Base-by-base conservation (phyloP, 2,888 invertebrate species). In the Eristalis pertinax region DNA sequence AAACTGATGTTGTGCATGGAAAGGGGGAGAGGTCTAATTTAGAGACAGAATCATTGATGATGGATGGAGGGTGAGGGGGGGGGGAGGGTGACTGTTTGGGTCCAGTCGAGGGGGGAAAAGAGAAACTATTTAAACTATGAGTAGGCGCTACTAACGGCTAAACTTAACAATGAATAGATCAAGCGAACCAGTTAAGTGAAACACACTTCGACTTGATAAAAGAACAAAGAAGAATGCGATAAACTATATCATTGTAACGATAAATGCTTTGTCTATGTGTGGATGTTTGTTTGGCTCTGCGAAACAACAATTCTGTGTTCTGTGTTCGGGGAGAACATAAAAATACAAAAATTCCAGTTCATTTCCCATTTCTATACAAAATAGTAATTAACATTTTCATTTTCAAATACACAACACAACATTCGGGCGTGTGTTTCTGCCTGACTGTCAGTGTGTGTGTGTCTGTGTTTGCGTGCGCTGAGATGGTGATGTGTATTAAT, bases 241-340 rank as follows among this genome's bases (percentile, higher is more conserved):
- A 26, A 63, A 65, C 15, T 60, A 60, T 69, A 82, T 75, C 79
- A 50, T 88, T 67, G 65, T 84, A 83, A 77, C 73, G 77, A 76
- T 88, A 84, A 80, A 81, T 83, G 76, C 83, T 84, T 87, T 80
- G 74, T 81, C 76, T 69, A 69, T 73, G 88, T 80, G 68, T 73
- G 85, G n/a, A n/a, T 85, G 72, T 58, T 73, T 10, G 67, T 82
- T 83, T 76, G 83, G 72, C 83, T 81, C 82, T 83, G 74, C 69
- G 75, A 63, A 84, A 74, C 64, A 26, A 26, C 26, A 26, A 26
- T 26, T 26, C 26, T 73, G 78, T 56, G 78, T 56, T 41, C n/a
- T 32, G 10, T 13, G 24, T 68, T 38, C 60, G 60, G 22, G n/a
- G 35, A 56, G 50, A 63, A 76, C 50, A 50, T 15, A 60, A 67